A percentile compares a stretch with the other conserved stretches of the same genome.
Conservation (phyloP, 1,140 invertebrate species). For the Thaumetopoea pityocampa region DNA sequence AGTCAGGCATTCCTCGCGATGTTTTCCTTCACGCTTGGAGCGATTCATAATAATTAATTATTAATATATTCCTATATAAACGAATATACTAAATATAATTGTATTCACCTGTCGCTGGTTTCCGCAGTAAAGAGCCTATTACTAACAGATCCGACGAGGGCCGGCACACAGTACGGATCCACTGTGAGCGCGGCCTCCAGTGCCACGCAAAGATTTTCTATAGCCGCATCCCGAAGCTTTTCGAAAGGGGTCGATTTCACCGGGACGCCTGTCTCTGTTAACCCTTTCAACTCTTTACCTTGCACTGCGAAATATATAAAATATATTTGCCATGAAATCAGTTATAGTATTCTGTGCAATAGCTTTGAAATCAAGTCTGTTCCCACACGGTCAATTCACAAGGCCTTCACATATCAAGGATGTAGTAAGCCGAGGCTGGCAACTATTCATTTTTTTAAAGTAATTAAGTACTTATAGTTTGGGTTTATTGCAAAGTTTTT, state of each 20-base stretch:
- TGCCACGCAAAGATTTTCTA: conserved; percentile 96
- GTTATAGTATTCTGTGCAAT: too few relatives aligned
- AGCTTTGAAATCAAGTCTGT: too few relatives aligned
- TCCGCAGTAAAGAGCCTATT: conserved; percentile 95
- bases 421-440: too few relatives aligned
- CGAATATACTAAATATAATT: too few relatives aligned
- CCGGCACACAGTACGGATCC: conserved; percentile 94
- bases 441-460: too few relatives aligned
- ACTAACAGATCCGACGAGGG: conserved; percentile 95
- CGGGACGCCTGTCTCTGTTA: conserved; percentile 48
- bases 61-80: neutral
- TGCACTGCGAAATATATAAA: conserved; percentile 77
- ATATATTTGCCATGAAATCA: too few relatives aligned
- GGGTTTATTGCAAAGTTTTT: too few relatives aligned
- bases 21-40: too few relatives aligned
- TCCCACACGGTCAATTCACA: too few relatives aligned
- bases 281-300: conserved; percentile 72
- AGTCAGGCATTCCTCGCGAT: too few relatives aligned
- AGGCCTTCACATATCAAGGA: too few relatives aligned
- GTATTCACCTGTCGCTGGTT: conserved; percentile 86
- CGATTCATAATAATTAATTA: neutral
- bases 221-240: conserved; percentile 92
- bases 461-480: too few relatives aligned
- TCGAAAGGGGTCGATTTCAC: conserved; percentile 81
- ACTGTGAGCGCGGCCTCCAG: conserved; percentile 90